phyloP scores from a whole-genome alignment of 2,113 vertebrate genomes.

The Oncorhynchus gorbuscha region DNA sequence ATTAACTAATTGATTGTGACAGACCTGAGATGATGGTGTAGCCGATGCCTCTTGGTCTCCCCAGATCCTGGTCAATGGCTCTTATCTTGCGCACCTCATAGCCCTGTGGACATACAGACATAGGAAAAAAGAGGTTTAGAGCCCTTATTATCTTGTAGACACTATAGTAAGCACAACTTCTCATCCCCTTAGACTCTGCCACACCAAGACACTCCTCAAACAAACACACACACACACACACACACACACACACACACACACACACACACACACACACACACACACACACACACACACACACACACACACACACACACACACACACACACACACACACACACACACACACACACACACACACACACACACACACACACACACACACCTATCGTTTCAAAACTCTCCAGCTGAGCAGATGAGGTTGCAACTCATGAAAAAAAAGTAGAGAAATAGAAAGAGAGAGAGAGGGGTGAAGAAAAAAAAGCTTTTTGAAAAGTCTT shows the following conservation, averaged over 20 bases:
- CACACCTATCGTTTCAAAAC: slow-evolving; percentile 36
- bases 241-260: not conserved
- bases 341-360: not conserved
- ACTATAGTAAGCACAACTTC: not conserved
- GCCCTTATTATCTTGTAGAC: not conserved
- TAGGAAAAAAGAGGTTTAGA: not conserved
- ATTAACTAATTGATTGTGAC: slow-evolving; percentile 67
- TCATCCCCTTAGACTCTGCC: no score
- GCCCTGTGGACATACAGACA: slow-evolving; percentile 76
- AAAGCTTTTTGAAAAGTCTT: slow-evolving; percentile 61
- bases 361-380: not conserved
- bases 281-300: not conserved
- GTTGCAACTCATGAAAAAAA: slow-evolving; percentile 33
- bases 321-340: not conserved
- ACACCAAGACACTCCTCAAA: not conserved
- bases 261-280: not conserved
- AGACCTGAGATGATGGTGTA: slow-evolving; percentile 95
- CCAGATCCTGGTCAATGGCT: slow-evolving; percentile 93
- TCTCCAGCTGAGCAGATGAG: slow-evolving; percentile 33
- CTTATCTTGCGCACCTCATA: slow-evolving; percentile 88
- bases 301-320: not conserved
- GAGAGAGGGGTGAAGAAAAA: slow-evolving; percentile 20
- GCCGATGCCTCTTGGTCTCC: slow-evolving; percentile 89
- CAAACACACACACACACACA: not conserved
- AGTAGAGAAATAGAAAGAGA: slow-evolving; percentile 34